phyloP scores from a whole-genome alignment of 1,140 invertebrate species.

The Babylonia areolata region DNA sequence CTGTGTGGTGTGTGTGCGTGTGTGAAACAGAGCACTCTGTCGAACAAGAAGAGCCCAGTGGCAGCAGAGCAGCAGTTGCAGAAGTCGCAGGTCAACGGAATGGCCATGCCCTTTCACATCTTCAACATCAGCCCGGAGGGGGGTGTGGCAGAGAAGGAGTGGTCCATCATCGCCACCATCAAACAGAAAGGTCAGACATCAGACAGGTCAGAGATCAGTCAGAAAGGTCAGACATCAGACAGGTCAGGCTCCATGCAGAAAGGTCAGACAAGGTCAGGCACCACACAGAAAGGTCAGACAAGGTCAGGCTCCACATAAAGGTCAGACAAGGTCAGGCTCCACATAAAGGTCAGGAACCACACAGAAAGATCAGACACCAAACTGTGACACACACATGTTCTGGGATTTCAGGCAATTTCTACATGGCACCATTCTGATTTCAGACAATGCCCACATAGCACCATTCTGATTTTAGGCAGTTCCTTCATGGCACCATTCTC shows the following conservation, averaged over 20 bases:
- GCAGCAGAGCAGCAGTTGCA: neutral
- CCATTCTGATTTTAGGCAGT: too few relatives aligned
- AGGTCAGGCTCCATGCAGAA: constrained; percentile 42
- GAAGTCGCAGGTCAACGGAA: neutral
- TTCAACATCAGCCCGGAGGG: constrained; percentile 56
- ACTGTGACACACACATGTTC: too few relatives aligned
- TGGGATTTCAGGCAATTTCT: too few relatives aligned
- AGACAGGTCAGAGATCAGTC: constrained; percentile 34
- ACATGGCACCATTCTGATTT: too few relatives aligned
- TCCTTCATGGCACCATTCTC: too few relatives aligned
- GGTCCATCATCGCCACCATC: constrained; percentile 55
- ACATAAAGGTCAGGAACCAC: too few relatives aligned
- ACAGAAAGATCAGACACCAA: too few relatives aligned
- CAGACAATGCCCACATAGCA: too few relatives aligned
- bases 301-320: constrained; percentile 42
- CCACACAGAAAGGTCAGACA: constrained; percentile 52
- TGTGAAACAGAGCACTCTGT: neutral
- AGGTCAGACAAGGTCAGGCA: constrained; percentile 40
- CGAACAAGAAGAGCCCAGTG: neutral
- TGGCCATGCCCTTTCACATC: constrained; percentile 48
- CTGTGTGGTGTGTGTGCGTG: too few relatives aligned
- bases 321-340: constrained; percentile 35
- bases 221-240: constrained; percentile 43
- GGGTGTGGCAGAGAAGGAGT: constrained; percentile 49
- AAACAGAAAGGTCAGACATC: constrained; percentile 51